These are phyloP conservation scores for Anagyrus pseudococci DNA, from an alignment of 2,888 invertebrate species.

Conservation along the genomic window DNA sequence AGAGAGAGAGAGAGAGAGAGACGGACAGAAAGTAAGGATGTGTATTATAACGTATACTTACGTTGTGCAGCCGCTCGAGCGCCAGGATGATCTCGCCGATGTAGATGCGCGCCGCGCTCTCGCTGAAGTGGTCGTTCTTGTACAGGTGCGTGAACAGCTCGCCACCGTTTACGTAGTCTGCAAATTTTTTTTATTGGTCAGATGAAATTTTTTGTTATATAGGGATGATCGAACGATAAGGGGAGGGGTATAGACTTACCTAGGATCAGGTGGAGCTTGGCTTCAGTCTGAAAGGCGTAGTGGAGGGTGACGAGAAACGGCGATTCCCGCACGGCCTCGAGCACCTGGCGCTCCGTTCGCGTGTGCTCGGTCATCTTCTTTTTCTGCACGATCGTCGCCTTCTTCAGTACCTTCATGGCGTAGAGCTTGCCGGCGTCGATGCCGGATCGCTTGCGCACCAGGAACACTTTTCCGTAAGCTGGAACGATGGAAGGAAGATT, in stretches of 20 bases:
- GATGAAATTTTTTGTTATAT: neutral
- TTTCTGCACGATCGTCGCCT: constrained; percentile 92
- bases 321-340: constrained; percentile 92
- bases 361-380: constrained; percentile 97
- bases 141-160: constrained; percentile 97
- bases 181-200: too few relatives aligned
- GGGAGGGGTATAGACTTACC: constrained; percentile 71
- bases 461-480: constrained; percentile 96
- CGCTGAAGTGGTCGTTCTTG: constrained; percentile 90
- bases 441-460: constrained; percentile 90
- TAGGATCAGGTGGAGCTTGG: constrained; percentile 94
- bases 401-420: constrained; percentile 98
- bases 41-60: constrained; percentile 66
- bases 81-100: constrained; percentile 96
- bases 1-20: too few relatives aligned
- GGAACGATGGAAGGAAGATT: too few relatives aligned
- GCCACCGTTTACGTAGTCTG: constrained; percentile 97
- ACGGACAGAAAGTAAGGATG: too few relatives aligned
- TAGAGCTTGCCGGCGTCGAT: constrained; percentile 88
- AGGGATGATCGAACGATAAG: neutral
- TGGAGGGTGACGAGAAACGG: constrained; percentile 96
- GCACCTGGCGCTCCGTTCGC: constrained; percentile 93
- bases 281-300: constrained; percentile 98
- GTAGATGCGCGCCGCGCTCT: constrained; percentile 89
- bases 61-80: constrained; percentile 89